Conservation (phyloP, 2,888 invertebrate genomes). For the Lepidonotus clava region DNA sequence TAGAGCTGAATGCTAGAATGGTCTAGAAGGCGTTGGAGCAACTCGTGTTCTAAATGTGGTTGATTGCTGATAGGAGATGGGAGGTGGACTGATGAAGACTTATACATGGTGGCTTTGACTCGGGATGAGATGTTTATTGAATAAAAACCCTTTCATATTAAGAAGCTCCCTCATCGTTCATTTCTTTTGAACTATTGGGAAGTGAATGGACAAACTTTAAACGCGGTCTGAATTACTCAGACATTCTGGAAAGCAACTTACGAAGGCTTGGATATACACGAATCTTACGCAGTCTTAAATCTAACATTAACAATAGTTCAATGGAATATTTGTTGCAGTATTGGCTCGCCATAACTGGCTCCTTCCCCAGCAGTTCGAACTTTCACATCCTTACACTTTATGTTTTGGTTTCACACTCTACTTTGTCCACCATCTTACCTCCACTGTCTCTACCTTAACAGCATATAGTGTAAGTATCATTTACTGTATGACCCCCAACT, state of each 20-base stretch:
- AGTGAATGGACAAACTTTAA: not conserved
- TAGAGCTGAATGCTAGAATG: no score
- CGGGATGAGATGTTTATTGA: no score
- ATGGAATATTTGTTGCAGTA: not conserved
- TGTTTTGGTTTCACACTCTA: not conserved
- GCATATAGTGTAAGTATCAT: not conserved
- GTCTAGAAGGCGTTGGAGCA: no score
- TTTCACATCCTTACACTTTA: no score
- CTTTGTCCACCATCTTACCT: not conserved
- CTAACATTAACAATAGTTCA: not conserved
- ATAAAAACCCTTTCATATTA: no score
- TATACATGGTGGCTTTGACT: no score
- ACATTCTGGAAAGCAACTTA: not conserved
- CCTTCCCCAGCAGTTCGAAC: no score
- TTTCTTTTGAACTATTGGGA: not conserved
- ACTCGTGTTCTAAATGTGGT: no score
- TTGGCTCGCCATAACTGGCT: not conserved
- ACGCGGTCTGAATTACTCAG: not conserved
- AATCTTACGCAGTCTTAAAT: not conserved
- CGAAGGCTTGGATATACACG: not conserved
- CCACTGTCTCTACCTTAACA: not conserved
- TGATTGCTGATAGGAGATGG: no score
- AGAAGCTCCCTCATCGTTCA: no score
- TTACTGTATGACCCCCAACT: not conserved
- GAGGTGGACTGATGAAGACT: no score